phyloP scores from a whole-genome alignment of 2,113 vertebrate genomes.

The Cephalopterus ornatus region DNA sequence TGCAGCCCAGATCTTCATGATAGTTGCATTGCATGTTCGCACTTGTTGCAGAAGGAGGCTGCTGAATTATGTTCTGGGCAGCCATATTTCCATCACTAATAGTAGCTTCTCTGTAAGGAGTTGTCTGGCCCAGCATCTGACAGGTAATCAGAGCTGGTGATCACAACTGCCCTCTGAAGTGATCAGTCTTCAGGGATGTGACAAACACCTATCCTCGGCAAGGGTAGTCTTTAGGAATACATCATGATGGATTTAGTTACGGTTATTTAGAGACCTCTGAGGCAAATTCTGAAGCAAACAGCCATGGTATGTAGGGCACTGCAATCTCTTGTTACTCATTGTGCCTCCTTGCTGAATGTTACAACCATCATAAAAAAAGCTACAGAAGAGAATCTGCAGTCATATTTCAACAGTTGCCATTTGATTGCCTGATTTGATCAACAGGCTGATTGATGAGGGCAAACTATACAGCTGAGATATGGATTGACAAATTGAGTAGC shows the following conservation, averaged over 20 bases:
- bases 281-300: background rate
- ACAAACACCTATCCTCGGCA: background rate
- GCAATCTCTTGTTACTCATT: background rate
- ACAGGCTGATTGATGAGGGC: background rate
- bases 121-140: background rate
- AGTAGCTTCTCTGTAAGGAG: background rate
- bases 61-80: background rate
- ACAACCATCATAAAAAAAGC: background rate
- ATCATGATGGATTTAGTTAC: background rate
- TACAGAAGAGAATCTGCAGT: background rate
- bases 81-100: background rate
- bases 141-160: background rate
- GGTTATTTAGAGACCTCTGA: background rate
- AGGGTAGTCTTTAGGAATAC: background rate
- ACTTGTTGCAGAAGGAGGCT: background rate
- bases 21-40: fast-evolving
- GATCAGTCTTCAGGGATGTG: background rate
- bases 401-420: background rate
- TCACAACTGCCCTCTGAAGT: background rate
- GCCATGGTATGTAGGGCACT: background rate
- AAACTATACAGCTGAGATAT: background rate
- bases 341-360: background rate
- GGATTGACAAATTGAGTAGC: background rate
- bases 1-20: background rate
- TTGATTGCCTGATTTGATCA: no score